Conservation (phyloP, 2,888 invertebrate species). For the Sympetrum striolatum region DNA sequence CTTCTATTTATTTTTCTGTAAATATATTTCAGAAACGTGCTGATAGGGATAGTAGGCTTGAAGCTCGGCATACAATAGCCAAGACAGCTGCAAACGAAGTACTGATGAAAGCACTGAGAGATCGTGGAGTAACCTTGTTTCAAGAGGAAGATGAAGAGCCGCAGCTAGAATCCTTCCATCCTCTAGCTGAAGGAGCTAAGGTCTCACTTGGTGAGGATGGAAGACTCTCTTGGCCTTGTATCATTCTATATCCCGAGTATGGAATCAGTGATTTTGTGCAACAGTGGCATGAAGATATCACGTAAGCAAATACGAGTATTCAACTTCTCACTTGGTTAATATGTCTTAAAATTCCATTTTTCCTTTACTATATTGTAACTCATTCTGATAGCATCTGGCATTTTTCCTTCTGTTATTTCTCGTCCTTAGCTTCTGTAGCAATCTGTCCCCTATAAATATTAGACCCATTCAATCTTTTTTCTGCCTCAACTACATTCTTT, state of each 20-base stretch:
- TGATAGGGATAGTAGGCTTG: background rate
- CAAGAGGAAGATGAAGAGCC: constrained; percentile 21
- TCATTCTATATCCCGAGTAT: constrained; percentile 89
- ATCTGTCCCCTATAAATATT: no score
- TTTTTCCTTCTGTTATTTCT: background rate
- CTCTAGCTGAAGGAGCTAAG: constrained; percentile 69
- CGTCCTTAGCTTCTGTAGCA: background rate
- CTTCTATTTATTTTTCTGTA: no score
- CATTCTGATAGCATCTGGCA: background rate
- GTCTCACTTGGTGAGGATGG: constrained; percentile 68
- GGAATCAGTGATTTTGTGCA: constrained; percentile 86
- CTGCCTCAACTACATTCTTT: no score
- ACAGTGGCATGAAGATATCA: constrained; percentile 76
- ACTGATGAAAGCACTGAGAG: constrained; percentile 2
- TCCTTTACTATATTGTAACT: no score
- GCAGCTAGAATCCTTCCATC: constrained; percentile 67
- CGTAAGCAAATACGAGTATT: constrained; percentile 57
- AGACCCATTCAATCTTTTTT: no score
- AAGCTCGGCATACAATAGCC: background rate
- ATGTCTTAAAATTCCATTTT: no score
- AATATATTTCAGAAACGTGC: background rate
- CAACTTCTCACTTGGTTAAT: no score
- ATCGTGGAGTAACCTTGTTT: background rate
- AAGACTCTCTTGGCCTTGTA: constrained; percentile 82
- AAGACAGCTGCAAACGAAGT: background rate